Evolutionary conservation across 1,140 invertebrate genomes (phyloP).

Genomic region (Drosophila tropicalis): DNA sequence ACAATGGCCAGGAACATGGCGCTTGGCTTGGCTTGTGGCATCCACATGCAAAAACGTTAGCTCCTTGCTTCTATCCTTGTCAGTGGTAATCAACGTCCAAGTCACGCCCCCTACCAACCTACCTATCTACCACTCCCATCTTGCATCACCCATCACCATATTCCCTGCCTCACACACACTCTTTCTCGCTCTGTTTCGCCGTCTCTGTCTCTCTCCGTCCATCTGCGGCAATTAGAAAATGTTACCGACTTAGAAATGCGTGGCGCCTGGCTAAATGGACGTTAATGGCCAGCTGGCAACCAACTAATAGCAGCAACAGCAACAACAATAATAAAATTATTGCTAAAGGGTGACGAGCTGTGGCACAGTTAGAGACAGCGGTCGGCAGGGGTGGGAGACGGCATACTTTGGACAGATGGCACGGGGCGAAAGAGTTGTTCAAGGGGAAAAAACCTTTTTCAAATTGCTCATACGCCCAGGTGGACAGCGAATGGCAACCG

Average conservation of each 20-base stretch:
- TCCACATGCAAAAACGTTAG: conserved; percentile 50
- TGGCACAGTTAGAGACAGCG: no score
- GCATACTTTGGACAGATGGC: background rate
- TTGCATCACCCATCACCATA: background rate
- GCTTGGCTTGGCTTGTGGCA: conserved; percentile 25
- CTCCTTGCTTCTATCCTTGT: conserved; percentile 42
- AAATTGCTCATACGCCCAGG: conserved; percentile 74
- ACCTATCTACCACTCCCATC: background rate
- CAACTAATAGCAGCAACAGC: conserved; percentile 68
- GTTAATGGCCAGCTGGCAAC: conserved; percentile 77
- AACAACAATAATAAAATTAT: conserved; percentile 76
- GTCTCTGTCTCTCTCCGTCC: background rate
- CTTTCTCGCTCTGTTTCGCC: background rate
- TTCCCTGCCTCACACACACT: background rate
- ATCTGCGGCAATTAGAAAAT: conserved; percentile 78
- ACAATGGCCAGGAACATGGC: conserved; percentile 31
- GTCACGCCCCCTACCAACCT: conserved; percentile 31
- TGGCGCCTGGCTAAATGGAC: conserved; percentile 76
- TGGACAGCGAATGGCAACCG: conserved; percentile 42
- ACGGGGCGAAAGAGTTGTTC: conserved; percentile 6
- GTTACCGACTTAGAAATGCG: conserved; percentile 78
- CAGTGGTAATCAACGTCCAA: conserved; percentile 76
- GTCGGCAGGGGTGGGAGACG: background rate
- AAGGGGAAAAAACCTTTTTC: conserved; percentile 33
- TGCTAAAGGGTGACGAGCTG: conserved; percentile 31